Evolutionary conservation across 2,113 vertebrate genomes (phyloP).

Genomic region (Hippoglossus stenolepis): DNA sequence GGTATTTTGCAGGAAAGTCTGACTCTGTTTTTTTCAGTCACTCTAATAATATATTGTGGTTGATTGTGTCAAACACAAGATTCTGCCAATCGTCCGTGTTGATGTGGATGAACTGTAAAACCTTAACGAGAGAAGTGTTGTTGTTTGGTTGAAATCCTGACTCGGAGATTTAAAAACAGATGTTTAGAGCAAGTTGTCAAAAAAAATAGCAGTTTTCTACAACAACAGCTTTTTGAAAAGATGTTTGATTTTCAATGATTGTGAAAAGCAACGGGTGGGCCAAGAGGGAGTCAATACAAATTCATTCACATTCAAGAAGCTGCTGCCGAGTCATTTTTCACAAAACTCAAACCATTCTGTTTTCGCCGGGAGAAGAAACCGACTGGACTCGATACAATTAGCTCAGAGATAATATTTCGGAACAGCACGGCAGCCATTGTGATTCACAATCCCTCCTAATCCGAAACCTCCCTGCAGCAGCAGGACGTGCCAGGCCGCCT

Average conservation of each 20-base stretch:
- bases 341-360: slow-evolving; percentile 6
- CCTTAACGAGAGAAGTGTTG: neutral
- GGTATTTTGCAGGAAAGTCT: too few species aligned
- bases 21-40: too few species aligned
- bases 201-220: neutral
- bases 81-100: too few species aligned
- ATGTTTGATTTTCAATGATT: neutral
- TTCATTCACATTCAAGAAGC: neutral
- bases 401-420: slow-evolving; percentile 43
- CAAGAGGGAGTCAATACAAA: neutral
- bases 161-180: neutral
- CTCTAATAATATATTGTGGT: too few species aligned
- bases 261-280: neutral
- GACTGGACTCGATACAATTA: slow-evolving; percentile 23
- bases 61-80: too few species aligned
- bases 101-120: too few species aligned
- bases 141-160: neutral
- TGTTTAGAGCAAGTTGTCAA: neutral
- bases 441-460: slow-evolving; percentile 36
- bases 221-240: neutral
- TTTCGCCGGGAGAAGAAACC: neutral
- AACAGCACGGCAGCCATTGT: slow-evolving; percentile 14
- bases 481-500: neutral
- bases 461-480: slow-evolving; percentile 21
- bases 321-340: neutral